Conservation (phyloP, 2,797 vertebrate species). For the Clarias fuscus region DNA sequence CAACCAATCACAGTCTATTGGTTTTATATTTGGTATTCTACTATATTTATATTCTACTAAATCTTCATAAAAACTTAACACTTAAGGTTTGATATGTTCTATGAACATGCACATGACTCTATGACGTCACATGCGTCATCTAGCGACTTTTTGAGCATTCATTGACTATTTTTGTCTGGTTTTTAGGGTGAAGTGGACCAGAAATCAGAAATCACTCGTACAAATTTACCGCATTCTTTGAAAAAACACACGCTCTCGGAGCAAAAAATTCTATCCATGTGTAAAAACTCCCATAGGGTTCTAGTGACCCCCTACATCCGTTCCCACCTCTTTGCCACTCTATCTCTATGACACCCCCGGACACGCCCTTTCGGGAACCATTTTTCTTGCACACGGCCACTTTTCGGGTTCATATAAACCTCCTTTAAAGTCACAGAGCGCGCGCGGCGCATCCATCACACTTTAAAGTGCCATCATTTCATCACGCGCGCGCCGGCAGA, state of each 20-base stretch:
- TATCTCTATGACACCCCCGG: not conserved
- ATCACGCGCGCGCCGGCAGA: conserved; percentile 58
- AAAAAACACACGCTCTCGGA: not conserved
- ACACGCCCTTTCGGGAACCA: conserved; percentile 9
- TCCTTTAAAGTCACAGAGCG: conserved; percentile 68
- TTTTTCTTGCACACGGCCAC: conserved; percentile 27
- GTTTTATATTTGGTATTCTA: not conserved
- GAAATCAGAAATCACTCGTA: not conserved
- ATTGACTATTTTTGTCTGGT: not conserved
- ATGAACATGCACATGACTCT: too few species aligned
- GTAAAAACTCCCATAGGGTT: not conserved
- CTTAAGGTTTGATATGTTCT: not conserved
- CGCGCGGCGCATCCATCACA: conserved; percentile 67
- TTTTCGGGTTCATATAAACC: conserved; percentile 72
- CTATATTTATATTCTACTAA: not conserved
- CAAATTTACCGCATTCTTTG: not conserved
- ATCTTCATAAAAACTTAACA: not conserved
- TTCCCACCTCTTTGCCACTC: not conserved
- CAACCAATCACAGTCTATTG: not conserved
- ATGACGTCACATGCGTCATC: not conserved
- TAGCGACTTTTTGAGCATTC: not conserved
- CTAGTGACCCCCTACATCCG: not conserved
- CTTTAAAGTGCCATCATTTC: conserved; percentile 59
- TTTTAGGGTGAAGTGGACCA: not conserved
- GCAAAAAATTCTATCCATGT: not conserved